A percentile compares a stretch with the other conserved stretches of the same genome.
phyloP scores from a whole-genome alignment of 2,888 invertebrate species.

The Caenorhabditis sulstoni region DNA sequence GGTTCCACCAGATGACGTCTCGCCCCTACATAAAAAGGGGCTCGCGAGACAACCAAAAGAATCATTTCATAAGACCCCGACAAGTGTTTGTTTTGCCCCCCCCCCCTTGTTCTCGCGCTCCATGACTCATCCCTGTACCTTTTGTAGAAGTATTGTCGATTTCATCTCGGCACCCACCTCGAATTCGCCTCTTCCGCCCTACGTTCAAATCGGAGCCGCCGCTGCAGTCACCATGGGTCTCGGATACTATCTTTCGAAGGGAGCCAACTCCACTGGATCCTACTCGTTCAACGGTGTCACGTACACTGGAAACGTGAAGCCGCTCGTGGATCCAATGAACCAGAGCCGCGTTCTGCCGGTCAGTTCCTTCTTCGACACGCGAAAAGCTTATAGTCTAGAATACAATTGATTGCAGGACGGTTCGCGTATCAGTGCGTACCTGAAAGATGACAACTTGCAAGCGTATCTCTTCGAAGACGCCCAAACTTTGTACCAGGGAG shows the following conservation, averaged over 20 bases:
- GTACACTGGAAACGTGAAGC: slow-evolving; percentile 66
- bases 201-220: slow-evolving; percentile 66
- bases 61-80: slow-evolving; percentile 38
- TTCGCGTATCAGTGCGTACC: slow-evolving; percentile 73
- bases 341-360: slow-evolving; percentile 71
- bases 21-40: not conserved
- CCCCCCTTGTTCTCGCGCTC: slow-evolving; percentile 10
- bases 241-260: slow-evolving; percentile 68
- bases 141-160: slow-evolving; percentile 61
- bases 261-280: slow-evolving; percentile 19
- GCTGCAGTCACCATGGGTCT: slow-evolving; percentile 72
- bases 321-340: slow-evolving; percentile 67
- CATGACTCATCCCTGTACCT: not conserved
- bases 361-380: slow-evolving; percentile 7
- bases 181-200: slow-evolving; percentile 43
- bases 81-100: slow-evolving; percentile 36
- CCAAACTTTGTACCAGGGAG: slow-evolving; percentile 88
- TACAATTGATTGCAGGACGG: slow-evolving; percentile 64
- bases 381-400: slow-evolving; percentile 1
- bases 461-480: slow-evolving; percentile 89
- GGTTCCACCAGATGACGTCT: slow-evolving; percentile 19
- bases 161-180: slow-evolving; percentile 52
- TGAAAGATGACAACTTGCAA: slow-evolving; percentile 71
- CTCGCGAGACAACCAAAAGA: not conserved
- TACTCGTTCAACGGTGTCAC: slow-evolving; percentile 51